Percentiles rank a stretch among this genome's conserved stretches.
Evolutionary conservation across 1,140 invertebrate genomes (phyloP).

Genomic region (Bombus huntii): DNA sequence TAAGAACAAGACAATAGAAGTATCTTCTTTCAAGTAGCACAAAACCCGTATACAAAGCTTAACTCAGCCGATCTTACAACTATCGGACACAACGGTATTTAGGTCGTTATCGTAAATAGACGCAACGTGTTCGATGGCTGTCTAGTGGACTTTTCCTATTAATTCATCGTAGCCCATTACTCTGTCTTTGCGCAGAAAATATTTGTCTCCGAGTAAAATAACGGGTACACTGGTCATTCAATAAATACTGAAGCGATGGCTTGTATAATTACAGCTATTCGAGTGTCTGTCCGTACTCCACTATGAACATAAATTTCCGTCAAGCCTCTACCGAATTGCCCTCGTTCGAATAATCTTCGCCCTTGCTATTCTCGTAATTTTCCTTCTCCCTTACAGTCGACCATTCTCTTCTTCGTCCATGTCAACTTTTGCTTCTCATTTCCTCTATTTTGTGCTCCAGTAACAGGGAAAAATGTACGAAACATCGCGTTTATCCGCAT

Average conservation of each 20-base stretch:
- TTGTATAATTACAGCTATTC: slow-evolving; percentile 25
- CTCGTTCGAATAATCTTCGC: slow-evolving; percentile 20
- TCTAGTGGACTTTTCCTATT: not conserved
- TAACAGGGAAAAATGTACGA: not conserved
- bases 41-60: not conserved
- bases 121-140: not conserved
- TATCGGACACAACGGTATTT: not conserved
- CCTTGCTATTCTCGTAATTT: slow-evolving; percentile 3
- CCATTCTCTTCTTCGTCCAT: no score
- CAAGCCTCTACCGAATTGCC: slow-evolving; percentile 27
- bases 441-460: not conserved
- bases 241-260: not conserved
- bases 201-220: slow-evolving; percentile 20
- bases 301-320: slow-evolving; percentile 25
- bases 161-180: slow-evolving; percentile 15
- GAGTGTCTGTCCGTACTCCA: not conserved
- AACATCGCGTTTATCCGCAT: not conserved
- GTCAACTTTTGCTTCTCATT: not conserved
- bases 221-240: not conserved
- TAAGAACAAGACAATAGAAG: not conserved
- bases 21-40: not conserved
- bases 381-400: not conserved
- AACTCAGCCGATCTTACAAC: not conserved
- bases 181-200: not conserved
- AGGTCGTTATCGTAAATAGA: slow-evolving; percentile 29